Evolutionary conservation across 2,888 invertebrate species (phyloP), one percentile per base, ranked within the genome.

Genomic region (Hydropsyche betteni): DNA sequence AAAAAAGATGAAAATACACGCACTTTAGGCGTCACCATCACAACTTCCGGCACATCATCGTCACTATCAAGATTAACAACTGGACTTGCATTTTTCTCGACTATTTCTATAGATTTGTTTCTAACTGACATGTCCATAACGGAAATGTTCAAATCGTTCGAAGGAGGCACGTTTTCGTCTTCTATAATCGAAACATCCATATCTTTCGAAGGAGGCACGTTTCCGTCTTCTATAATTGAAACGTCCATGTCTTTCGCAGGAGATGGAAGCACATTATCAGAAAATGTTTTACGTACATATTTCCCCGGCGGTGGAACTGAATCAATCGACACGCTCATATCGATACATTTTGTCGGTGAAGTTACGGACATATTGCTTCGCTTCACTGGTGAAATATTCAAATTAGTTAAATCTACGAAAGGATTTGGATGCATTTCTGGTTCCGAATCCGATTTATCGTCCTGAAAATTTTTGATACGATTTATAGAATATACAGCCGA

Each of bases 11-110:
- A 24, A 74, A 12, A 74, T 33, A 44, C 50, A 53, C 38, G 52
- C 53, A 34, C 14, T 14, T 55, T 58, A 6, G 72, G 68, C 38
- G 53, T 68, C 53, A 61, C 10, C 16, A 24, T 71, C 8, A 58
- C 69, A 10, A 71, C 75, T 52, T 69, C 85, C 82, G 83, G 83
- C 74, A 83, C 83, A 5, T 87, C 87, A 36, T 87, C 87, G 78
- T 87, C 87, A 73, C 87, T 88, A 82, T 87, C 87, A 12, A 87
- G 80, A 7, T 85, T 84, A 50, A 88, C 86, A 10, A 88, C 82
- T 80, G 86, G 86, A 5, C 68, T 68, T n/a, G 69, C 69, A 7
- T 70, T 52, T 36, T 64, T 36, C n/a, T 24, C 34, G 10, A 36
- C 10, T 64, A 44, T 44, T 44, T 8, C 64, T 10, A 34, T 53